Conservation (phyloP, 2,888 invertebrate genomes). For the Drosophila falleni region DNA sequence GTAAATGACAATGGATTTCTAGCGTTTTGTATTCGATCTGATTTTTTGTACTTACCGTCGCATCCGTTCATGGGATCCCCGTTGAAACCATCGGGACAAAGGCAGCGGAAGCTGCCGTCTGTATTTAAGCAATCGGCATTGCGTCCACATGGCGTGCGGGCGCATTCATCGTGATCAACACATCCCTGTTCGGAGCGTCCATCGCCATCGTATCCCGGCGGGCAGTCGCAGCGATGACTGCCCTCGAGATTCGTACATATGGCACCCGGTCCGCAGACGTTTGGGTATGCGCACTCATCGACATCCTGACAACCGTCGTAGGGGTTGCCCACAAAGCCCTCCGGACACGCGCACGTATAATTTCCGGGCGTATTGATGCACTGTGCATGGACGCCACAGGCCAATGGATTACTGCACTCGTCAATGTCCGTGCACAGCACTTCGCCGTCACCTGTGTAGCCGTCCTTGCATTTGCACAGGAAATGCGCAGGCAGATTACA, state of each 20-base stretch:
- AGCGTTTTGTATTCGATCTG: not conserved
- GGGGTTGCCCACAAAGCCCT: slow-evolving; percentile 94
- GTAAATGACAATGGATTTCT: slow-evolving; percentile 6
- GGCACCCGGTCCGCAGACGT: slow-evolving; percentile 92
- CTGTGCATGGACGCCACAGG: slow-evolving; percentile 92
- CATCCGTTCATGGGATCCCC: slow-evolving; percentile 92
- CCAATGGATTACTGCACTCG: slow-evolving; percentile 93
- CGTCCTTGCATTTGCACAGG: slow-evolving; percentile 96
- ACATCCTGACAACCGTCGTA: slow-evolving; percentile 92
- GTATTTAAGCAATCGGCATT: slow-evolving; percentile 92
- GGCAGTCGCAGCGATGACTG: slow-evolving; percentile 93
- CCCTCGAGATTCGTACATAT: slow-evolving; percentile 93
- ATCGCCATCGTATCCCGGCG: slow-evolving; percentile 92
- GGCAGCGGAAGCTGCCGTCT: slow-evolving; percentile 92
- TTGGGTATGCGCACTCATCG: slow-evolving; percentile 91
- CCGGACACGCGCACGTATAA: slow-evolving; percentile 93
- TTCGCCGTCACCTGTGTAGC: slow-evolving; percentile 96
- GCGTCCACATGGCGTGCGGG: slow-evolving; percentile 91
- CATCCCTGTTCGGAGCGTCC: slow-evolving; percentile 90
- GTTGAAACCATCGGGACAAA: slow-evolving; percentile 93
- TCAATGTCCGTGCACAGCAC: slow-evolving; percentile 95
- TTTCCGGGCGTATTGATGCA: slow-evolving; percentile 95
- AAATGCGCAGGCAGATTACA: slow-evolving; percentile 97
- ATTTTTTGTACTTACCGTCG: slow-evolving; percentile 59
- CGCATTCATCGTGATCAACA: slow-evolving; percentile 91